Base-by-base conservation (phyloP, 2,797 vertebrate genomes). In the Takifugu rubripes region DNA sequence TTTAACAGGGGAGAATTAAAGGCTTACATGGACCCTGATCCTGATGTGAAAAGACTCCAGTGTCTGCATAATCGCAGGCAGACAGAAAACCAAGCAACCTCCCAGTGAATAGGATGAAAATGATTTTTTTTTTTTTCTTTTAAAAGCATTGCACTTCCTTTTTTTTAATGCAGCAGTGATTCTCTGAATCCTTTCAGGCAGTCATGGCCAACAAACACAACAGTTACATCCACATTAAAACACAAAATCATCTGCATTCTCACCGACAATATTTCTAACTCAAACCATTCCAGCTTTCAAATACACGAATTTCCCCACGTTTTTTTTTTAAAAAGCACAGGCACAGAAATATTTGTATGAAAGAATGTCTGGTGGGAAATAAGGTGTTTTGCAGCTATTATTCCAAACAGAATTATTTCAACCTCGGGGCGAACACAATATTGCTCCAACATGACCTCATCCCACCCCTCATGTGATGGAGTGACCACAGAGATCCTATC, bases 401-500 rank as follows among this genome's bases (percentile, higher is more conserved):
- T 79, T 82, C 81, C 77, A 89, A 84, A 89, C 84, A 82, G 84
- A 90, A 91, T 91, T 86, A 90, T 92, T 88, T 86, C 82, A 88
- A 83, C 90, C 88, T 83, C 59, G 64, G 86, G 90, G 85, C 73
- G 72, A 79, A 87, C 82, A 79, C 84, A 87, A 88, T 92, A 92
- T 91, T 90, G 77, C 85, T 88, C 75, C 83, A 88, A 82, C 73
- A 70, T 81, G 83, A 90, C 86, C 88, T 68, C 57, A 51, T 74
- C 75, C 77, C 84, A 86, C 72, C 84, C 65, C 40, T 66, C 66
- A 81, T 84, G 85, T 83, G 83, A 87, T 83, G 81, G 74, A 83
- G 86, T 82, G 87, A 86, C 81, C 78, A 75, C 81, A 80, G 72
- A 82, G 83, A 90, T 87, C 79, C 71, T 74, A 87, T 87, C 81